Percentiles rank a stretch among this genome's conserved stretches.
These are phyloP conservation scores for Prionailurus bengalensis DNA, from an alignment of 2,113 vertebrate genomes.

Conservation along the genomic window DNA sequence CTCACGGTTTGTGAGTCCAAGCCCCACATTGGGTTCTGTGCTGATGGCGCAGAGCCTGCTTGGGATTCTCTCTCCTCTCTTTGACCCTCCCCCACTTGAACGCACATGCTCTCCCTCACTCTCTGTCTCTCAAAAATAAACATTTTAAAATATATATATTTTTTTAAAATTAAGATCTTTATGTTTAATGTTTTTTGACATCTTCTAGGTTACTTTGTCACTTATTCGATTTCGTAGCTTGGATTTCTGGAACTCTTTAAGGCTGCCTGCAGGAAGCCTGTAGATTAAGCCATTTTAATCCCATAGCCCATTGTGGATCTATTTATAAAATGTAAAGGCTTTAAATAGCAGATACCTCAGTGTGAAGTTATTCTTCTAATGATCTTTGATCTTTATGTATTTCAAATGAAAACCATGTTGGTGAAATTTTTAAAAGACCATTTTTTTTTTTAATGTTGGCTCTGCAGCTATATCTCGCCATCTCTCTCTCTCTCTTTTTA, in stretches of 20 bases:
- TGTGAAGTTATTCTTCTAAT: slow-evolving; percentile 10
- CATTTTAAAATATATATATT: too few relatives aligned
- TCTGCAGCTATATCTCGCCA: too few relatives aligned
- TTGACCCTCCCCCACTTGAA: too few relatives aligned
- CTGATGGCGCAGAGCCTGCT: too few relatives aligned
- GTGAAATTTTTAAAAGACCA: not conserved
- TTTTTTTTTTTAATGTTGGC: too few relatives aligned
- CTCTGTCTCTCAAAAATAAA: too few relatives aligned
- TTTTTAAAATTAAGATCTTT: not conserved
- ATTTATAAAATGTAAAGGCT: not conserved
- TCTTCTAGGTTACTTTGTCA: not conserved
- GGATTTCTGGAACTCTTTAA: not conserved
- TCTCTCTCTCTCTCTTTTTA: not conserved
- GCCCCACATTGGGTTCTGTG: too few relatives aligned
- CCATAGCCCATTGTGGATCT: not conserved
- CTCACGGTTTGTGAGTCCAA: too few relatives aligned
- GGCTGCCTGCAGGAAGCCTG: not conserved
- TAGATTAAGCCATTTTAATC: not conserved
- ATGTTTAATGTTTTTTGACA: not conserved
- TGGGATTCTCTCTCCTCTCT: too few relatives aligned
- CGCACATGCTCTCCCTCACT: too few relatives aligned
- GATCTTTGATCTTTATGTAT: not conserved
- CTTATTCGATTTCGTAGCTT: not conserved
- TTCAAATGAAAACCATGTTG: not conserved
- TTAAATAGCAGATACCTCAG: not conserved